Conservation (phyloP, 1,140 invertebrate species). For the Diabrotica undecimpunctata region DNA sequence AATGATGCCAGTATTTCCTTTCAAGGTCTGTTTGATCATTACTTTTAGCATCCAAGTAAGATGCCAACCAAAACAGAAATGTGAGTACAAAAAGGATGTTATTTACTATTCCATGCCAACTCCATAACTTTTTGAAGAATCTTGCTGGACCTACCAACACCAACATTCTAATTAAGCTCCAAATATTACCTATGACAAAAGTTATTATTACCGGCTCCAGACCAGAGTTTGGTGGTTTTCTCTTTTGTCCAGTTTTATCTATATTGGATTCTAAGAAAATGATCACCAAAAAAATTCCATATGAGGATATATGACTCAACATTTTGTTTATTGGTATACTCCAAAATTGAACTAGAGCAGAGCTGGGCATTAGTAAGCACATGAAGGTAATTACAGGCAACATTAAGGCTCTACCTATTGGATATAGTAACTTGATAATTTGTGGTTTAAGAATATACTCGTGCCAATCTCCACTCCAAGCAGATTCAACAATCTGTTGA, state of each 20-base stretch:
- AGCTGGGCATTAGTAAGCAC: conserved; percentile 47
- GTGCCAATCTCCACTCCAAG: conserved; percentile 56
- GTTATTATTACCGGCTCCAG: conserved; percentile 49
- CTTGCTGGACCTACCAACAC: conserved; percentile 51
- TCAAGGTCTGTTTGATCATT: conserved; percentile 51
- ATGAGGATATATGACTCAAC: conserved; percentile 58
- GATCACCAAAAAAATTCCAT: conserved; percentile 59
- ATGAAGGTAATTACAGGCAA: conserved; percentile 51
- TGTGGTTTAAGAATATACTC: conserved; percentile 52
- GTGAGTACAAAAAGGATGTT: conserved; percentile 50
- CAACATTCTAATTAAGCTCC: conserved; percentile 51
- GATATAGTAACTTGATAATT: conserved; percentile 40
- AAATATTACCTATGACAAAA: conserved; percentile 49
- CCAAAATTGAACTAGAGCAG: conserved; percentile 47
- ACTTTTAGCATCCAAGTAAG: conserved; percentile 47
- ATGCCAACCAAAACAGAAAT: conserved; percentile 52
- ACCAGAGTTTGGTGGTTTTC: conserved; percentile 54
- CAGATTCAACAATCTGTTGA: conserved; percentile 55
- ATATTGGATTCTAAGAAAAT: conserved; percentile 56
- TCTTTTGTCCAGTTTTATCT: conserved; percentile 52
- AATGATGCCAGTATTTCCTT: conserved; percentile 65
- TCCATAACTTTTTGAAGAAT: conserved; percentile 53
- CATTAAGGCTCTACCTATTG: conserved; percentile 46
- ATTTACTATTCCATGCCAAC: conserved; percentile 52
- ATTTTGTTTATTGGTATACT: conserved; percentile 56